Base-by-base conservation (phyloP, 2,113 vertebrate genomes). In the Trichechus manatus region DNA sequence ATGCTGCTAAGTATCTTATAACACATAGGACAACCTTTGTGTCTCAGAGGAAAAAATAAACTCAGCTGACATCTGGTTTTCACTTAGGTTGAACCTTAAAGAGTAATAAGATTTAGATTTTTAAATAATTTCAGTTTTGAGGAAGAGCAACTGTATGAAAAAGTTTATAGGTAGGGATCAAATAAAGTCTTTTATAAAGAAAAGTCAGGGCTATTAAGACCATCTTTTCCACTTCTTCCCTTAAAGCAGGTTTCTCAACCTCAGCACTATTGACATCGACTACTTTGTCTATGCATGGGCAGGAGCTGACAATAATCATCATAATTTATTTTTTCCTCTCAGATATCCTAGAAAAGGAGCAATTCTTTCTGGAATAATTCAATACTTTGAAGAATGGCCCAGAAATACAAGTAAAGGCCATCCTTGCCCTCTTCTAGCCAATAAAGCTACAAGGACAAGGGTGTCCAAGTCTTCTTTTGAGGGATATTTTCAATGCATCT, bases 271-370 rank as follows among this genome's bases (percentile, higher is more conserved):
- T 66, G 63, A 66, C 63, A 31, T 31, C 2, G 25, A 33, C 17
- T 90, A 31, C 17, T 36, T 92, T 33, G 27, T 27, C 9, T 64
- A 23, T 33, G 44, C 78, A 81, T 14, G n/a, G 6, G 23, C 6
- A 63, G 64, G 6, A 59, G 47, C 33, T 84, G 50, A 89, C 7
- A 27, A 2, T 50, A 56, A 88, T 64, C 39, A 79, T 25, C 86
- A 94, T 36, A 59, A 70, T 36, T 91, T 70, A 39, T 80, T 82
- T 94, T 89, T 92, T 68, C 42, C 95, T 70, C n/a, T 95, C 83
- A 47, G 23, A 63, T 39, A 64, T 68, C 72, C 31, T 29, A 72
- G n/a, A 88, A 93, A 90, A 82, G 33, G 44, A 92, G 56, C 29
- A 78, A n/a, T 39, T 79, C 4, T 74, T 83, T 92, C n/a, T 27